These are phyloP conservation scores for Pygocentrus nattereri DNA, from an alignment of 2,797 vertebrate species.

Conservation along the genomic window DNA sequence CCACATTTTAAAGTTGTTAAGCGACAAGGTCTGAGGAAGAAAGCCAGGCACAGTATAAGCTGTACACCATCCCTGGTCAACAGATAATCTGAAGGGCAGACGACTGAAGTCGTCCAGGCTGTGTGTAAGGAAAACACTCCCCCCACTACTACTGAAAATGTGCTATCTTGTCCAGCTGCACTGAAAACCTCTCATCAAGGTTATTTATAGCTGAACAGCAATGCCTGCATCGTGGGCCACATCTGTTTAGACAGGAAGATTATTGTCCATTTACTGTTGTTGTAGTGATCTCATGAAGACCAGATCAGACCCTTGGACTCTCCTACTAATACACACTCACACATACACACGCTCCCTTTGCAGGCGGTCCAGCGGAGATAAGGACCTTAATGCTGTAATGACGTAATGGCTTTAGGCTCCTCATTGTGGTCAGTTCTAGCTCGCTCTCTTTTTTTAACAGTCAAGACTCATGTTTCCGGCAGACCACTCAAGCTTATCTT, in stretches of 20 bases:
- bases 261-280: slow-evolving; percentile 41
- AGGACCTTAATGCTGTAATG: slow-evolving; percentile 10
- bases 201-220: slow-evolving; percentile 27
- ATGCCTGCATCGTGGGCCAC: slow-evolving; percentile 18
- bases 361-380: slow-evolving; percentile 19
- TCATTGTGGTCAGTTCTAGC: neutral
- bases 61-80: slow-evolving; percentile 6
- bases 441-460: neutral
- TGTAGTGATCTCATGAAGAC: slow-evolving; percentile 39
- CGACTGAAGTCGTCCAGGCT: slow-evolving; percentile 1
- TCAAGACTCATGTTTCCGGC: neutral
- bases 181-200: slow-evolving; percentile 16
- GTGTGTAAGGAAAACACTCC: slow-evolving; percentile 19
- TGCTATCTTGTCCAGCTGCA: neutral
- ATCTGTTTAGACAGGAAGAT: slow-evolving; percentile 45
- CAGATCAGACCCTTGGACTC: slow-evolving; percentile 2
- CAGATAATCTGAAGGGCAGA: slow-evolving; percentile 31
- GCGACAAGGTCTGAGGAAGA: neutral
- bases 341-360: neutral
- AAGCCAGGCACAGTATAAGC: neutral
- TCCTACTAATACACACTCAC: slow-evolving; percentile 1
- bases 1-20: neutral
- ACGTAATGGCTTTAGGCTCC: slow-evolving; percentile 27
- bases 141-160: neutral
- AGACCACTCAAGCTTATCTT: neutral